A percentile compares a stretch with the other conserved stretches of the same genome.
Evolutionary conservation across 2,888 invertebrate species (phyloP).

Genomic region (Ptychoptera albimana): DNA sequence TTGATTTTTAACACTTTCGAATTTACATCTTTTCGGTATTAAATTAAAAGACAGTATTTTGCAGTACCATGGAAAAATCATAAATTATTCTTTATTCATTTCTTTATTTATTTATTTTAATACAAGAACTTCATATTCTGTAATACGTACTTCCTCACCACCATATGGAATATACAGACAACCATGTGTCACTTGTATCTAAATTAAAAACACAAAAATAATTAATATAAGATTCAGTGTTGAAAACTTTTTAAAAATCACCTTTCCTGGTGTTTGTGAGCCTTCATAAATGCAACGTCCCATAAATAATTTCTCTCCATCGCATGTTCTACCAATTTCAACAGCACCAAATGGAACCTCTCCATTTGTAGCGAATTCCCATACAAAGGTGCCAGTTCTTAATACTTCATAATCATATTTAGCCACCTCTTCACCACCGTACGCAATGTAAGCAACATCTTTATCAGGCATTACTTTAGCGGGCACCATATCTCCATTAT

Average conservation of each 20-base stretch:
- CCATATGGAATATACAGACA: conserved; percentile 49
- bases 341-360: conserved; percentile 47
- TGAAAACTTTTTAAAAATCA: conserved; percentile 17
- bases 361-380: conserved; percentile 45
- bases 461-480: conserved; percentile 44
- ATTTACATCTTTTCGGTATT: too few species aligned
- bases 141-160: conserved; percentile 45
- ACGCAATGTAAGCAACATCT: conserved; percentile 45
- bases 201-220: not conserved
- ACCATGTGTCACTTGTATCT: conserved; percentile 48
- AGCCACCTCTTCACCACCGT: conserved; percentile 43
- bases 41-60: too few species aligned
- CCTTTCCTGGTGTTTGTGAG: conserved; percentile 53
- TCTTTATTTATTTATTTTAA: not conserved
- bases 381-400: conserved; percentile 43
- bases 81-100: too few species aligned
- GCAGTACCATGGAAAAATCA: too few species aligned
- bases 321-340: conserved; percentile 42
- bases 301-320: conserved; percentile 50
- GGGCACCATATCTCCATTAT: conserved; percentile 44
- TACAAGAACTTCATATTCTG: conserved; percentile 53
- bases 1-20: too few species aligned
- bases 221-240: not conserved
- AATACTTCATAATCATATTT: conserved; percentile 51
- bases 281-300: conserved; percentile 52